Conservation (phyloP, 1,140 invertebrate genomes). For the Antheraea pernyi region DNA sequence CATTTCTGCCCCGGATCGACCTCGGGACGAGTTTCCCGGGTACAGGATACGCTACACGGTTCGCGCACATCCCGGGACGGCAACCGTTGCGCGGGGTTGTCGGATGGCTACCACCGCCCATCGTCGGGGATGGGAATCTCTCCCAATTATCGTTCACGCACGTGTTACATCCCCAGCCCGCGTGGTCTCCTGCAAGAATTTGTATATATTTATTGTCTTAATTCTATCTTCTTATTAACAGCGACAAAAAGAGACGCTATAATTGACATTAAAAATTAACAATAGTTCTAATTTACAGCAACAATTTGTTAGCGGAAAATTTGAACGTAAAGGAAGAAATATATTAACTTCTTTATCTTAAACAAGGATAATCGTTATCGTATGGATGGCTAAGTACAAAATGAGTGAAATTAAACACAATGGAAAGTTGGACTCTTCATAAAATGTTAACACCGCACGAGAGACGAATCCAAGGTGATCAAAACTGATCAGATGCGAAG, state of each 20-base stretch:
- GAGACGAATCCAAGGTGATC: too few relatives aligned
- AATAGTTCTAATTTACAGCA: too few relatives aligned
- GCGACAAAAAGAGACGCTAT: background rate
- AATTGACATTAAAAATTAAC: slow-evolving; percentile 7
- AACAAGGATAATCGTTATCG: too few relatives aligned
- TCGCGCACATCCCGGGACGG: slow-evolving; percentile 52
- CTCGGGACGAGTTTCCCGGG: slow-evolving; percentile 44
- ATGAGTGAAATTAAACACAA: too few relatives aligned
- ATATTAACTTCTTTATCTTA: too few relatives aligned
- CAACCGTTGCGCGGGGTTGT: slow-evolving; percentile 57
- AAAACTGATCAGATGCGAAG: too few relatives aligned
- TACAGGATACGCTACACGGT: slow-evolving; percentile 38
- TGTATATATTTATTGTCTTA: background rate
- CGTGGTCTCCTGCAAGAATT: slow-evolving; percentile 49
- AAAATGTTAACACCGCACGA: too few relatives aligned
- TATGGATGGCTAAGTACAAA: too few relatives aligned
- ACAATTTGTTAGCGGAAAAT: too few relatives aligned
- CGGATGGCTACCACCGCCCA: slow-evolving; percentile 43
- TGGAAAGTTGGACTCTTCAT: too few relatives aligned
- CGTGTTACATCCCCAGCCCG: slow-evolving; percentile 49
- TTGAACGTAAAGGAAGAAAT: too few relatives aligned
- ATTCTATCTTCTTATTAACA: background rate
- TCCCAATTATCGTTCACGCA: slow-evolving; percentile 61
- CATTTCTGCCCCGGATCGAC: slow-evolving; percentile 46
- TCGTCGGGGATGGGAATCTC: slow-evolving; percentile 38